phyloP scores from a whole-genome alignment of 2,888 invertebrate species.

The Dendrolimus houi region DNA sequence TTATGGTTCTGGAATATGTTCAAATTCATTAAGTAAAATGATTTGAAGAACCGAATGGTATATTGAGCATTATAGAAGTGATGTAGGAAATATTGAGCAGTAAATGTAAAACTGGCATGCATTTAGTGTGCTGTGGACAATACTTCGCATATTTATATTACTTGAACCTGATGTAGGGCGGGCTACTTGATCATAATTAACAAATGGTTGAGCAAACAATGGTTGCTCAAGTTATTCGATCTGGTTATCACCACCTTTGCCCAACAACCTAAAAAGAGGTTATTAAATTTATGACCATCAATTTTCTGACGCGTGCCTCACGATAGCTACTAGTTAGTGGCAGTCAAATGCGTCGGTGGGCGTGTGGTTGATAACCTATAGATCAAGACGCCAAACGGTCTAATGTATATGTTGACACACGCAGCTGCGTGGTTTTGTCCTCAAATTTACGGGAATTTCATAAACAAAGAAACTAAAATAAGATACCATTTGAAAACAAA shows the following conservation, averaged over 20 bases:
- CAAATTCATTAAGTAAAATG: no score
- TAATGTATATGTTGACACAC: conserved; percentile 18
- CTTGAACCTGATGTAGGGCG: no score
- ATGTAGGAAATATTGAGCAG: no score
- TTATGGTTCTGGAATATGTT: no score
- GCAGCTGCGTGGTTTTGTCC: conserved; percentile 12
- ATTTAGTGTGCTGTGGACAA: no score
- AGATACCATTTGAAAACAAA: no score
- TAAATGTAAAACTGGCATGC: no score
- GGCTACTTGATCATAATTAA: no score
- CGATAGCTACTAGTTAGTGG: neutral
- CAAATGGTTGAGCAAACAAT: no score
- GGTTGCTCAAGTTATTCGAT: neutral
- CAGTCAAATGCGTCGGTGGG: conserved; percentile 16
- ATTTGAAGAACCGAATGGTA: no score
- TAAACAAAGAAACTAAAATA: neutral
- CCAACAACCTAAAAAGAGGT: neutral
- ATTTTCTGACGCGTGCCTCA: neutral
- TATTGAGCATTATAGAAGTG: no score
- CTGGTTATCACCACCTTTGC: neutral
- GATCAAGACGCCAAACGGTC: conserved; percentile 55
- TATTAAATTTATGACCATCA: neutral
- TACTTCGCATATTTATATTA: no score
- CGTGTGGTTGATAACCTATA: conserved; percentile 48
- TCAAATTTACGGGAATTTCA: conserved; percentile 10